Percentiles rank a stretch among this genome's conserved stretches.
Conservation (phyloP, 2,888 invertebrate species). For the Melipona bicolor region DNA sequence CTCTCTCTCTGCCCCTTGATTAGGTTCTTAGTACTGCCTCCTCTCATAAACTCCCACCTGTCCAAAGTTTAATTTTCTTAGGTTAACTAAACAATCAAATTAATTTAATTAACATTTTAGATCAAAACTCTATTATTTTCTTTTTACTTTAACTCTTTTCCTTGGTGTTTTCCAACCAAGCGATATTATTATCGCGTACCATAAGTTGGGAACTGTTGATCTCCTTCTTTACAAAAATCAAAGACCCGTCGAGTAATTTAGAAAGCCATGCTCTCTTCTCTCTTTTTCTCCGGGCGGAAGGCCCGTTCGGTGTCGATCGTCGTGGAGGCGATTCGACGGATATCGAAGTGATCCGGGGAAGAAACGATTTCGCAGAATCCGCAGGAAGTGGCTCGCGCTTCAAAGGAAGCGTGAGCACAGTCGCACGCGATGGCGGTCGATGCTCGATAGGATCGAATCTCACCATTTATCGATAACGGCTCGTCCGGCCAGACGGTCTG, state of each 20-base stretch:
- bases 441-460: conserved; percentile 66
- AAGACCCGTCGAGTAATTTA: neutral
- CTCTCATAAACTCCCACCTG: too few species aligned
- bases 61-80: too few species aligned
- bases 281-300: neutral
- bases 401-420: conserved; percentile 49
- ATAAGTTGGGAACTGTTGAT: too few species aligned
- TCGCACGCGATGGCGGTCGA: conserved; percentile 52
- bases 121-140: too few species aligned
- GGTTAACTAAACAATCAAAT: too few species aligned
- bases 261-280: too few species aligned
- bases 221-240: neutral
- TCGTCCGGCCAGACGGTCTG: conserved; percentile 51
- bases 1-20: too few species aligned
- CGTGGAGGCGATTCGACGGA: conserved; percentile 3
- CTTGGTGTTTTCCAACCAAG: too few species aligned
- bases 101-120: too few species aligned
- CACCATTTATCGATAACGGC: conserved; percentile 65
- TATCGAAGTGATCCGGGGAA: conserved; percentile 18
- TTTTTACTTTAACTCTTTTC: too few species aligned
- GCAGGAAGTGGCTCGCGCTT: conserved; percentile 20
- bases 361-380: conserved; percentile 25
- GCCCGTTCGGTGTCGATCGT: neutral
- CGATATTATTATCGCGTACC: too few species aligned
- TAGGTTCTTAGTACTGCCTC: too few species aligned